Base-by-base conservation (phyloP, 2,113 vertebrate genomes). In the Saimiri boliviensis region DNA sequence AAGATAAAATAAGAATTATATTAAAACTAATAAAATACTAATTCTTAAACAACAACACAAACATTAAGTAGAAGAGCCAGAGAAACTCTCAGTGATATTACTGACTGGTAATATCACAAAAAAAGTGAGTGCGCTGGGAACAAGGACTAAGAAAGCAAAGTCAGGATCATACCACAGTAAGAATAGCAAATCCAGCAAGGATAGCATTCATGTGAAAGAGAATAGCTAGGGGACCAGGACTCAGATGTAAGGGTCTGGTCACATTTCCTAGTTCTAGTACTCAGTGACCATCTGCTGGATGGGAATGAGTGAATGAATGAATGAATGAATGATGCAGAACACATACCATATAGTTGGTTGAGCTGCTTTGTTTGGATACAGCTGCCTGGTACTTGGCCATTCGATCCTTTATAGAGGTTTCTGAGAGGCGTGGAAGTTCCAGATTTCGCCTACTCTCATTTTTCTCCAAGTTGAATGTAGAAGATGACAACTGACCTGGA, bases 381-480 rank as follows among this genome's bases (percentile, higher is more conserved):
- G 99, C 99, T 23, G 99, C 99, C 98, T 99, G 99, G 93, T 99
- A 99, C 93, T 99, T 99, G 2, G 99, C 99, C 99, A 99, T 99
- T 95, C 99, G 98, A 96, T 99, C 99, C 96, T 99, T 99, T 77
- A 99, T 99, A 0, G 99, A 99, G 0, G 99, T 99, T 86, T 99
- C 99, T 0, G 99, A 98, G 0, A 99, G 97, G 52, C 98, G 98
- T 19, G 99, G 98, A 66, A 98, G 95, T 86, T 99, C 99, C 90
- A 98, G 92, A 80, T 97, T 98, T 79, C 63, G 98, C 97, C 96
- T 98, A 92, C 0, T 68, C 82, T 98, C 98, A 30, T 96, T 96
- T 91, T 98, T 99, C 11, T 98, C 98, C 0, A 71, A 91, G 96
- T 98, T 99, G 91, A 98, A 97, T 1, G 95, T 81, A 94, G 99